phyloP scores from a whole-genome alignment of 1,140 invertebrate genomes.

The Coptotermes formosanus region DNA sequence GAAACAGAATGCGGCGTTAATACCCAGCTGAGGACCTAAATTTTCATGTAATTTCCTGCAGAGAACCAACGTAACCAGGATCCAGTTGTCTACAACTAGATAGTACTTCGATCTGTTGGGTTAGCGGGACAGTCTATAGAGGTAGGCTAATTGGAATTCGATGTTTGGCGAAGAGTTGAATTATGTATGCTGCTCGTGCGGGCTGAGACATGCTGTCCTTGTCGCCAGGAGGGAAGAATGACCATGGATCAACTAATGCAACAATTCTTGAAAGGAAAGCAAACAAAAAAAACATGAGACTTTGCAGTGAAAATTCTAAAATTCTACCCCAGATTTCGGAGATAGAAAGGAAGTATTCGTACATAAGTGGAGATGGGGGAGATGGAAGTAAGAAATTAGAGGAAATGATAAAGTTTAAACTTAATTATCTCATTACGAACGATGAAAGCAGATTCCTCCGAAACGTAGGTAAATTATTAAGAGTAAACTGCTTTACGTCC shows the following conservation, averaged over 20 bases:
- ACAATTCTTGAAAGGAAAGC: not conserved
- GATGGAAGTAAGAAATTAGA: not conserved
- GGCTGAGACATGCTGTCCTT: not conserved
- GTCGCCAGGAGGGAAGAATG: not conserved
- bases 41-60: too few relatives aligned
- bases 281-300: not conserved
- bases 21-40: too few relatives aligned
- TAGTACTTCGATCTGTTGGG: too few relatives aligned
- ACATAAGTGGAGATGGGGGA: not conserved
- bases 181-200: not conserved
- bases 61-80: too few relatives aligned
- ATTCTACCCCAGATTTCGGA: too few relatives aligned
- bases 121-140: not conserved
- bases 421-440: not conserved
- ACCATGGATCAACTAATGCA: not conserved
- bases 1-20: too few relatives aligned
- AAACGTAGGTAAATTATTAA: too few relatives aligned
- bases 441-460: too few relatives aligned
- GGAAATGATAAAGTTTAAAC: not conserved
- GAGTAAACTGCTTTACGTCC: too few relatives aligned
- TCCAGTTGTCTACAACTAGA: too few relatives aligned
- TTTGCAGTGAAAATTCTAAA: too few relatives aligned
- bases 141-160: slow-evolving; percentile 15
- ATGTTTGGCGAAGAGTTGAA: not conserved
- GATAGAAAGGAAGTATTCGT: not conserved